Conservation (phyloP, 2,113 vertebrate species). For the Lycaon pictus region DNA sequence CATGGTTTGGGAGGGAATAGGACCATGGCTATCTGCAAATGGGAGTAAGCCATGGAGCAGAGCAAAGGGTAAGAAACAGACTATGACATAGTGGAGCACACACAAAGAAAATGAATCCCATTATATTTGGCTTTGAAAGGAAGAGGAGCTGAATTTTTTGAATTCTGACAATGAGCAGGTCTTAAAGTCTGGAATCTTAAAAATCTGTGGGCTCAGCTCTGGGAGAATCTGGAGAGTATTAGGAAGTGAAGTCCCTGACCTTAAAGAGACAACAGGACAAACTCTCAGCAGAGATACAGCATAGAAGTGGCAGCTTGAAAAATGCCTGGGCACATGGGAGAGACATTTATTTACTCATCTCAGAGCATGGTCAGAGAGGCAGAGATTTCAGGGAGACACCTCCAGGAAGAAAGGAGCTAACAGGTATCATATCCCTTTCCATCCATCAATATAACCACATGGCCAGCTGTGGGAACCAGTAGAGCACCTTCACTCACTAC, state of each 20-base stretch:
- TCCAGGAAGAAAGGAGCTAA: neutral
- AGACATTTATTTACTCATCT: neutral
- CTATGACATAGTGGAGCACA: neutral
- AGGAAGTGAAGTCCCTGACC: neutral
- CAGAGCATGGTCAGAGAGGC: neutral
- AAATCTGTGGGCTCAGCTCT: neutral
- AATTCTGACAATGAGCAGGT: neutral
- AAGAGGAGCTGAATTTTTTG: neutral
- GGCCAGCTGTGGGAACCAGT: neutral
- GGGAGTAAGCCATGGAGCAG: neutral
- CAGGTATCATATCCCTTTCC: neutral
- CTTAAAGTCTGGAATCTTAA: neutral
- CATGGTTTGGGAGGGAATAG: neutral
- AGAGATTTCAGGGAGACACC: neutral
- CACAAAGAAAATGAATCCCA: neutral
- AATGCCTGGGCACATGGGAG: neutral
- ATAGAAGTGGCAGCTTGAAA: neutral
- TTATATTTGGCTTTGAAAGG: neutral
- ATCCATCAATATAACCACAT: neutral
- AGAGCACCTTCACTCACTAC: neutral
- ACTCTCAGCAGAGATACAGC: neutral
- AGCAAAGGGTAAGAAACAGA: neutral
- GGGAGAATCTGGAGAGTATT: neutral
- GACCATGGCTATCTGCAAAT: neutral
- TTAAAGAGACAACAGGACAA: neutral